Base-by-base conservation (phyloP, 2,797 vertebrate genomes). In the Simalia tracyae region DNA sequence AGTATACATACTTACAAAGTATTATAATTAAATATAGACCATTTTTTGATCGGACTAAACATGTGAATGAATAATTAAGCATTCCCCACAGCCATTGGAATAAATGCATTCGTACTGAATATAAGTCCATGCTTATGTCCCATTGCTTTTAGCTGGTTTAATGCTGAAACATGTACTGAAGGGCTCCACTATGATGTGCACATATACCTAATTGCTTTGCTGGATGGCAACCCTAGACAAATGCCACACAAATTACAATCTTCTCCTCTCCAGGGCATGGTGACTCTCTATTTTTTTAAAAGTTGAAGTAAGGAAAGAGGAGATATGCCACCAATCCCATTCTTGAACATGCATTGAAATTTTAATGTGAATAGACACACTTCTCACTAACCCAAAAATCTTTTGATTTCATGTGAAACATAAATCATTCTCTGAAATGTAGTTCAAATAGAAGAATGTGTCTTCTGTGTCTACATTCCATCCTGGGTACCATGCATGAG, bases 341-440 rank as follows among this genome's bases (percentile, higher is more conserved):
- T 36, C n/a, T 24, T 26, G 15, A 87, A 7, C 81, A 88, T 68
- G 11, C 59, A 86, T 66, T 94, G 15, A 94, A 89, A 81, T 56
- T 76, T 93, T 92, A 92, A 15, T 90, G 89, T 54, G 54, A 50
- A 56, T 3, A 84, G 28, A 28, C 6, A 57, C 31, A 26, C 90
- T 61, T 89, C 90, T 36, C 19, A 22, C 36, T 12, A 28, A 26
- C 36, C 42, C 31, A 68, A 4, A 5, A 17, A 92, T 63, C 56
- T 76, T 63, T 93, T 94, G 95, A 93, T 28, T 61, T 84, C 90
- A 94, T 91, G 88, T 90, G 59, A 89, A 93, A 91, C 88, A 90
- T 92, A 96, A 95, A 95, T 95, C 94, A 15, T 91, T 94, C 26
- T 15, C 92, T 92, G 92, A 95, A 94, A 94, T 93, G 61, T 94